Percentiles rank a stretch among this genome's conserved stretches.
Evolutionary conservation across 2,888 invertebrate genomes (phyloP).

Genomic region (Yponomeuta evonymella): DNA sequence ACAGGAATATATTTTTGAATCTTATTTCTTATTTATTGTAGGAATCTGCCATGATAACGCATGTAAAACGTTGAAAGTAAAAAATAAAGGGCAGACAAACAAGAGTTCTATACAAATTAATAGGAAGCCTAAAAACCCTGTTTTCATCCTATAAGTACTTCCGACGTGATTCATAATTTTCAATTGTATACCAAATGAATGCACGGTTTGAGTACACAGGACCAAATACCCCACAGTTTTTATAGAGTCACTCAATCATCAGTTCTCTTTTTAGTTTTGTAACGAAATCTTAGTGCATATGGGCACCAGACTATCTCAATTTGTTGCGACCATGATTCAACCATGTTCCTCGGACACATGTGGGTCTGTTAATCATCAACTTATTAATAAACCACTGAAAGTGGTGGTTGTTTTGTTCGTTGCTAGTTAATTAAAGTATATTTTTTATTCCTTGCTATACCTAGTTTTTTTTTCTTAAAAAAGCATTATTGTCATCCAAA

Average conservation of each 20-base stretch:
- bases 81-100: no score
- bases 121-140: no score
- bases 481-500: not conserved
- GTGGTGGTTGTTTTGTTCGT: not conserved
- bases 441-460: not conserved
- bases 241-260: not conserved
- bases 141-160: no score
- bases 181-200: not conserved
- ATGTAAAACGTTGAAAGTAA: no score
- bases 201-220: not conserved
- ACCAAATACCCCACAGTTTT: not conserved
- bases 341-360: not conserved
- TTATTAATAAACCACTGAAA: not conserved
- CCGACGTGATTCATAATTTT: not conserved
- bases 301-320: not conserved
- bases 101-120: no score
- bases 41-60: no score
- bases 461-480: not conserved
- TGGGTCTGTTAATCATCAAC: not conserved
- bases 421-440: not conserved
- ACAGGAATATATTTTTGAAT: no score
- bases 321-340: conserved; percentile 1
- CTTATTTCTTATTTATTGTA: no score
- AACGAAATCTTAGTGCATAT: not conserved
- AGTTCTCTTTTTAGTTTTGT: not conserved